Evolutionary conservation across 2,797 vertebrate species (phyloP).

Genomic region (Dermochelys coriacea): DNA sequence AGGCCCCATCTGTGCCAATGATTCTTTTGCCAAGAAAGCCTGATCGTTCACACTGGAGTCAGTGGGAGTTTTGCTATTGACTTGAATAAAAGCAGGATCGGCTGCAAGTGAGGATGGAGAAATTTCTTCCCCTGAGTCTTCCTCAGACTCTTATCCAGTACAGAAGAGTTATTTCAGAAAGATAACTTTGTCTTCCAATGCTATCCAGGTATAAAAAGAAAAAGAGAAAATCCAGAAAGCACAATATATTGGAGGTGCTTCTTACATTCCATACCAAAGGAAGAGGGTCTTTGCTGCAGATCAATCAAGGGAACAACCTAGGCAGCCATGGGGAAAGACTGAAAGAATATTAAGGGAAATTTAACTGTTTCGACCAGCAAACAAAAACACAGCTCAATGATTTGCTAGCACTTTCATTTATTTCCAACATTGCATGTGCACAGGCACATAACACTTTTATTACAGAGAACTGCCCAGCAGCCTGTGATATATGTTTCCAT

Average conservation of each 20-base stretch:
- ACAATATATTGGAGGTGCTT: not conserved
- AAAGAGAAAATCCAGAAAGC: not conserved
- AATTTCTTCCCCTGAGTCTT: constrained; percentile 7
- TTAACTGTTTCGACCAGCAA: not conserved
- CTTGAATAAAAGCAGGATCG: not conserved
- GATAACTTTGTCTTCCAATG: not conserved
- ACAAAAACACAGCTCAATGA: not conserved
- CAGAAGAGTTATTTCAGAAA: not conserved
- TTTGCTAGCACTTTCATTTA: not conserved
- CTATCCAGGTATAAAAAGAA: not conserved
- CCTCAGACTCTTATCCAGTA: constrained; percentile 5
- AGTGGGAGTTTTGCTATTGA: not conserved
- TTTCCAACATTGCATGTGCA: not conserved
- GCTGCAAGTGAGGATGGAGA: not conserved
- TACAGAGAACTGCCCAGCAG: not conserved
- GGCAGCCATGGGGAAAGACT: not conserved
- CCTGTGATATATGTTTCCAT: not conserved
- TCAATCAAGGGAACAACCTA: not conserved
- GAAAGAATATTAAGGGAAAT: constrained; percentile 2
- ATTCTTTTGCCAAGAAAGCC: not conserved
- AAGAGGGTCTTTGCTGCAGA: not conserved
- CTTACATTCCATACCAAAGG: not conserved
- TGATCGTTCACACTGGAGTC: not conserved
- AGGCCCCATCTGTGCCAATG: not conserved
- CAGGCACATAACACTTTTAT: not conserved